A percentile compares a stretch with the other conserved stretches of the same genome.
phyloP scores from a whole-genome alignment of 2,797 vertebrate genomes.

The Poecilia velifera region DNA sequence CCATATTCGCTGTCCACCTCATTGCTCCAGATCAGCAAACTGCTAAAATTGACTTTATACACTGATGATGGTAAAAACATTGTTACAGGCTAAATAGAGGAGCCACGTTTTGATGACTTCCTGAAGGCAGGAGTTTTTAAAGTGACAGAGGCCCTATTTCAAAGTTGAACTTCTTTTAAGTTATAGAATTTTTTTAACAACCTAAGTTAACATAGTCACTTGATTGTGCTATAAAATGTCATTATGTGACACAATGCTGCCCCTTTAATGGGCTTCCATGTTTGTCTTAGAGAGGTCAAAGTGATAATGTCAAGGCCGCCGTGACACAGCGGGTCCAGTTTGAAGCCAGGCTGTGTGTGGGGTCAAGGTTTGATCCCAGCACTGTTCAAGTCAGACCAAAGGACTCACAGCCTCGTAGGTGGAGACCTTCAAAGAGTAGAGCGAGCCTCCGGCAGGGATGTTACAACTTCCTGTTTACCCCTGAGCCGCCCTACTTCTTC shows the following conservation, averaged over 20 bases:
- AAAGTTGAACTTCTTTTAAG: too few relatives aligned
- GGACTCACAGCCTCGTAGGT: constrained; percentile 51
- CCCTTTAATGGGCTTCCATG: background rate
- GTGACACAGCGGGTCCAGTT: constrained; percentile 6
- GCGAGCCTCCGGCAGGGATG: constrained; percentile 50
- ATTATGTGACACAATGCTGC: too few relatives aligned
- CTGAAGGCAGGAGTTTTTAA: too few relatives aligned
- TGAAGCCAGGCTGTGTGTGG: constrained; percentile 63
- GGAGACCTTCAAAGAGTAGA: constrained; percentile 67
- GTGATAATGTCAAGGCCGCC: background rate
- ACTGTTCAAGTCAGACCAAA: constrained; percentile 59
- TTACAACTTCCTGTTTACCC: constrained; percentile 80
- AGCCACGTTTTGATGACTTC: too few relatives aligned
- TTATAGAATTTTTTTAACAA: too few relatives aligned
- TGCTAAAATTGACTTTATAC: background rate
- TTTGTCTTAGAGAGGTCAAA: background rate
- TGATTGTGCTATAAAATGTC: too few relatives aligned
- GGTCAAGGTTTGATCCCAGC: constrained; percentile 45
- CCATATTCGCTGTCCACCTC: background rate
- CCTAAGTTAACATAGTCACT: too few relatives aligned
- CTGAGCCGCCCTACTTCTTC: constrained; percentile 27
- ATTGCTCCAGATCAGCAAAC: background rate
- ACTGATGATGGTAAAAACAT: too few relatives aligned
- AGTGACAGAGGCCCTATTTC: too few relatives aligned
- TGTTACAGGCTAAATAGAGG: too few relatives aligned